A percentile compares a stretch with the other conserved stretches of the same genome.
Evolutionary conservation across 2,113 vertebrate genomes (phyloP).

Genomic region (Oryzias woworae): DNA sequence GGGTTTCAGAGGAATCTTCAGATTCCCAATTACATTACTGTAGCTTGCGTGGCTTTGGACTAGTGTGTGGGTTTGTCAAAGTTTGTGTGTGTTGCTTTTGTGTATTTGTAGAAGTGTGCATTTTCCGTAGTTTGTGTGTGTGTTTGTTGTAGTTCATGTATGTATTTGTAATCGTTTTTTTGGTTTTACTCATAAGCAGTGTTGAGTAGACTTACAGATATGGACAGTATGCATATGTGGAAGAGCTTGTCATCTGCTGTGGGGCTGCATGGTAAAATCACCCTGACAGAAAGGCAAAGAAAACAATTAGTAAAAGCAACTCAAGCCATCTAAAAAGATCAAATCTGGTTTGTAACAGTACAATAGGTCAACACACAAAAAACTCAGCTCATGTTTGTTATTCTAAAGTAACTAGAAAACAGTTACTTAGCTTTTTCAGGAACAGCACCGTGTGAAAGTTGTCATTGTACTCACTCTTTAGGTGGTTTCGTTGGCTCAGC

Average conservation of each 20-base stretch:
- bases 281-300: slow-evolving; percentile 37
- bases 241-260: slow-evolving; percentile 64
- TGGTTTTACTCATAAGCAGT: too few species aligned
- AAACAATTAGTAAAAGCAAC: neutral
- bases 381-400: neutral
- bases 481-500: slow-evolving; percentile 66
- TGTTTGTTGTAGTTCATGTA: too few species aligned
- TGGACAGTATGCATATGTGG: slow-evolving; percentile 59
- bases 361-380: neutral
- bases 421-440: too few species aligned
- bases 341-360: neutral
- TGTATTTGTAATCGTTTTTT: too few species aligned
- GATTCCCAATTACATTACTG: too few species aligned
- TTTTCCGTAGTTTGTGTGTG: too few species aligned
- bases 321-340: neutral
- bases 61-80: too few species aligned
- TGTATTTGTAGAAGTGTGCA: too few species aligned
- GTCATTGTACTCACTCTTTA: slow-evolving; percentile 65
- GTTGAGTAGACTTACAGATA: slow-evolving; percentile 63
- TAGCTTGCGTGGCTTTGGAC: too few species aligned
- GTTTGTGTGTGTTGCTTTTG: too few species aligned
- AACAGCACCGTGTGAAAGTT: too few species aligned
- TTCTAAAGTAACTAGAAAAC: neutral
- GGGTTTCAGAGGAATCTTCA: too few species aligned
- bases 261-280: slow-evolving; percentile 67